Base-by-base conservation (phyloP, 23 tunicate species). In the Phallusia fumigata region DNA sequence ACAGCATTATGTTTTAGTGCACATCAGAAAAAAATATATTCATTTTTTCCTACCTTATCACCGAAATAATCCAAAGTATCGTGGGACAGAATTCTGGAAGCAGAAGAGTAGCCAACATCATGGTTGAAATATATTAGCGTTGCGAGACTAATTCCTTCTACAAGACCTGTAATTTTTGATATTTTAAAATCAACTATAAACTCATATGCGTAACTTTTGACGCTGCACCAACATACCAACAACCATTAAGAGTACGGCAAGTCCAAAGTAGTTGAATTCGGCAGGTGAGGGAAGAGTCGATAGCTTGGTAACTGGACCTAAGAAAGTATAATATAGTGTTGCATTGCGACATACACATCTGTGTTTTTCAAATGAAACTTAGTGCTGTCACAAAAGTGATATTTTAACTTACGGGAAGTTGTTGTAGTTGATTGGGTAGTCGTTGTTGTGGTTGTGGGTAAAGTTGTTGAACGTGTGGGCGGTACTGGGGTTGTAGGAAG, bases 221-320 rank as follows among this genome's bases (percentile, higher is more conserved):
- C 10, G 10, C n/a, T 40, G 47, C 47, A 40, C 8, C 10, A 1
- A 35, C 88, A 31, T 53, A 91, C 96, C 90, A 24, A 91, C 73
- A 16, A 78, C 80, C 1, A 86, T 52, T 30, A 91, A 83, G 35
- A 91, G 85, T 30, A 65, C 85, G 11, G 96, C 96, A 34, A 91
- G 73, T 28, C 91, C 97, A 30, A 33, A 28, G 83, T 92, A 92
- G 80, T 82, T 87, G 79, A 87, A 87, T 49, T 53, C 30, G 45
- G 80, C 65, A 3, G 75, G 79, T 31, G 35, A 28, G 16, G 69
- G 69, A 58, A 21, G 69, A 6, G 69, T 58, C 3, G 69, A 40
- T 3, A 40, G 10, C 10, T 40, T 40, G 47, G 47, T 40, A 40
- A 10, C 10, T 40, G 47, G 47, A 40, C 47, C 47, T 40, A 40